A percentile compares a stretch with the other conserved stretches of the same genome.
Evolutionary conservation across 2,888 invertebrate genomes (phyloP).

Genomic region (Chelonus formosanus): DNA sequence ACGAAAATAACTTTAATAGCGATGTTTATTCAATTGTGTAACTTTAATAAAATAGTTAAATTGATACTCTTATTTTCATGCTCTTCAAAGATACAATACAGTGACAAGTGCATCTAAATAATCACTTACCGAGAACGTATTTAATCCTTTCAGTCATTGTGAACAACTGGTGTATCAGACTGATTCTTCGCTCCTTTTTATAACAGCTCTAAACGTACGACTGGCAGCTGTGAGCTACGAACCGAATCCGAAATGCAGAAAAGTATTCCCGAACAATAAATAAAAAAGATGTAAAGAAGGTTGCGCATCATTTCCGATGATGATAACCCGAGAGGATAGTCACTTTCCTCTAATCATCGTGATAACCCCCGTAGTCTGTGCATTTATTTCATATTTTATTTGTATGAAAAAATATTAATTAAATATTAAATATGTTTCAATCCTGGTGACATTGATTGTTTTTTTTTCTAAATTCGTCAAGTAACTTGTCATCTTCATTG

Average conservation of each 20-base stretch:
- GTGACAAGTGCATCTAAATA: not conserved
- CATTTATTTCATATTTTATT: not conserved
- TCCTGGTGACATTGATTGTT: not conserved
- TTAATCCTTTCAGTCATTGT: conserved; percentile 49
- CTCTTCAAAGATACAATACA: not conserved
- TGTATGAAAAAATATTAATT: not conserved
- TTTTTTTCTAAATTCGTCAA: no score
- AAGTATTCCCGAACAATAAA: not conserved
- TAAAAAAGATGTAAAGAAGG: not conserved
- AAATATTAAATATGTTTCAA: not conserved
- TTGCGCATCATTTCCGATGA: conserved; percentile 1
- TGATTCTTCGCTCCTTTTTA: conserved; percentile 51
- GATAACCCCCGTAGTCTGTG: conserved; percentile 19
- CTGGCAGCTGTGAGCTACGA: no score
- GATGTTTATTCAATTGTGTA: conserved; percentile 11
- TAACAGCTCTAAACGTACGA: conserved; percentile 46
- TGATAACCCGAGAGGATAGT: conserved; percentile 23
- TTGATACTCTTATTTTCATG: conserved; percentile 1
- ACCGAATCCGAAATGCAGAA: not conserved
- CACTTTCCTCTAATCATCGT: conserved; percentile 18
- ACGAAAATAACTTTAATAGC: not conserved
- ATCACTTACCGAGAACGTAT: conserved; percentile 50
- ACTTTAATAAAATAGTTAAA: conserved; percentile 6
- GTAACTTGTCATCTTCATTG: no score
- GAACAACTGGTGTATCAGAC: conserved; percentile 49